These are phyloP conservation scores for Embiotoca jacksoni DNA, from an alignment of 2,113 vertebrate species.

Conservation along the genomic window DNA sequence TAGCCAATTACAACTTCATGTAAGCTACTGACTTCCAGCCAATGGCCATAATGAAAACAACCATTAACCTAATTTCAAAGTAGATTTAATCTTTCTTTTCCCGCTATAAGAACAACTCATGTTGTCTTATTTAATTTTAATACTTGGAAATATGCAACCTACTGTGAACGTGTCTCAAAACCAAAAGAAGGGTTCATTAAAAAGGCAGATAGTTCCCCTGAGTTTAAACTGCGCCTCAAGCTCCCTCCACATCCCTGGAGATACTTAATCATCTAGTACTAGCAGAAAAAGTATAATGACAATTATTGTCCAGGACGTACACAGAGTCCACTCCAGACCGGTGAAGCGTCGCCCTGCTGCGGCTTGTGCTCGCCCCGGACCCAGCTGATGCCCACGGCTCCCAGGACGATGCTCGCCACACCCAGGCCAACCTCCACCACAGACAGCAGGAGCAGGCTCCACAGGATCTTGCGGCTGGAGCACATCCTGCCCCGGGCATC, in stretches of 20 bases:
- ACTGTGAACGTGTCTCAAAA: background rate
- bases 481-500: slow-evolving; percentile 97
- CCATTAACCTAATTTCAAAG: background rate
- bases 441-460: slow-evolving; percentile 96
- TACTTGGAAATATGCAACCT: no score
- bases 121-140: no score
- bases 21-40: background rate
- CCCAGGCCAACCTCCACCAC: slow-evolving; percentile 98
- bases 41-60: background rate
- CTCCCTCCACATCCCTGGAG: background rate
- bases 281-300: background rate
- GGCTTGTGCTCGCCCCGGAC: slow-evolving; percentile 89
- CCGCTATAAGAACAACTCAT: no score
- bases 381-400: slow-evolving; percentile 94
- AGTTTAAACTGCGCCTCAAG: background rate
- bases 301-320: slow-evolving; percentile 88
- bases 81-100: background rate
- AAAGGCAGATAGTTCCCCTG: background rate
- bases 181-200: no score
- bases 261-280: background rate
- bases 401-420: slow-evolving; percentile 96
- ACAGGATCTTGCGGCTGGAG: slow-evolving; percentile 98
- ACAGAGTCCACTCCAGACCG: slow-evolving; percentile 99
- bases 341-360: slow-evolving; percentile 97
- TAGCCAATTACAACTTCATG: no score